Percentiles rank a stretch among this genome's conserved stretches.
phyloP scores from a whole-genome alignment of 2,888 invertebrate species.

The Clunio marinus region DNA sequence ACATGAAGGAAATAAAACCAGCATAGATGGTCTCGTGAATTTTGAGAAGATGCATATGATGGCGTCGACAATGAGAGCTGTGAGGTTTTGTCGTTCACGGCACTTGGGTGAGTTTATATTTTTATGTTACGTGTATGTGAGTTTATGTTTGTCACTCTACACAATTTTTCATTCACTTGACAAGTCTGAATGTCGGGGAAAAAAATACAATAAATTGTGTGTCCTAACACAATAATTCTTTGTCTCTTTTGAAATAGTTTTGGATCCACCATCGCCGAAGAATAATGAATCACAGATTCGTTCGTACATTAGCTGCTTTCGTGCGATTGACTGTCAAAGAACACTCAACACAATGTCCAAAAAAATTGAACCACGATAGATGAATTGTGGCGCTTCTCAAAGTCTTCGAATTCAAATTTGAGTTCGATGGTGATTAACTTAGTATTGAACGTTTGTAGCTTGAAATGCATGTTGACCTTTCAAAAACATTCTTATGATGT shows the following conservation, averaged over 20 bases:
- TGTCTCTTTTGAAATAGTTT: slow-evolving; percentile 51
- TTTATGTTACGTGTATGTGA: not conserved
- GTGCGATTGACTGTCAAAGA: slow-evolving; percentile 76
- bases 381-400: too few species aligned
- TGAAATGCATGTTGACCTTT: not conserved
- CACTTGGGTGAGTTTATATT: slow-evolving; percentile 64
- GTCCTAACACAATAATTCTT: not conserved
- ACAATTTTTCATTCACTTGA: slow-evolving; percentile 19
- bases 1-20: slow-evolving; percentile 81
- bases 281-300: slow-evolving; percentile 66
- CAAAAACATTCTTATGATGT: slow-evolving; percentile 15
- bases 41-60: slow-evolving; percentile 90
- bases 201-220: too few species aligned
- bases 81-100: slow-evolving; percentile 69
- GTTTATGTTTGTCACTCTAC: not conserved
- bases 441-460: too few species aligned
- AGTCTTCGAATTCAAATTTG: not conserved
- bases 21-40: slow-evolving; percentile 72
- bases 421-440: too few species aligned
- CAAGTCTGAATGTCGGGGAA: too few species aligned
- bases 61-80: slow-evolving; percentile 72
- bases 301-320: slow-evolving; percentile 65
- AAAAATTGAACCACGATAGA: slow-evolving; percentile 62
- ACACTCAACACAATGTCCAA: slow-evolving; percentile 72
- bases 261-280: slow-evolving; percentile 67